Evolutionary conservation across 2,888 invertebrate species (phyloP), one percentile per base, ranked within the genome.

Genomic region (Rhyacophila evoluta): DNA sequence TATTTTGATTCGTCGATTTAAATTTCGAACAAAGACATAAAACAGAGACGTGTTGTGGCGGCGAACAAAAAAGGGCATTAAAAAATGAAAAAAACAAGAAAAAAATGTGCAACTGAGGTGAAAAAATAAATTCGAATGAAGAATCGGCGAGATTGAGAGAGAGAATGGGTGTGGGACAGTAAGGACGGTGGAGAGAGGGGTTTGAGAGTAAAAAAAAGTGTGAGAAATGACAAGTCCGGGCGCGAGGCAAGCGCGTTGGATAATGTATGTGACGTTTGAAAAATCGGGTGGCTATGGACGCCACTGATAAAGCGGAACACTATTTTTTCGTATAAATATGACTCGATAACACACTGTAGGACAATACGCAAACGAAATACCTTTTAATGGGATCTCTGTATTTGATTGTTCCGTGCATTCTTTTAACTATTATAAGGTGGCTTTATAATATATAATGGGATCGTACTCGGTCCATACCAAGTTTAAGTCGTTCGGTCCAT

Each of bases 141-240:
- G 72, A 12, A 70, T 70, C 12, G 70, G 29, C 36, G 70, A 41
- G 41, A 41, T 19, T 11, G 71, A 75, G 71, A 71, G 70, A 75
- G 19, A 38, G 41, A 75, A 11, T 55, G n/a, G 41, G 28, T 6
- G 70, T 29, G 41, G 70, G 41, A 69, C 19, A 36, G 71, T 25
- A 38, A 38, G 75, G 25, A 67, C 25, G 75, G 39, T 67, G 41
- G 41, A 71, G 71, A 25, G 76, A 25, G 25, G 36, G 11, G 69
- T 29, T n/a, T 28, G 69, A 69, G 76, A 33, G 71, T 72, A 71
- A 78, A 81, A 81, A 81, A 81, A 80, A 80, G 80, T 78, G 81
- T 80, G 80, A 78, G 79, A 80, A 80, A 80, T 81, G 81, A 81
- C 81, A 81, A 74, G 81, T 70, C 75, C 55, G 77, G 81, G 79